A percentile compares a stretch with the other conserved stretches of the same genome.
Evolutionary conservation across 1,140 invertebrate genomes (phyloP).

Genomic region (Laupala kohalensis): DNA sequence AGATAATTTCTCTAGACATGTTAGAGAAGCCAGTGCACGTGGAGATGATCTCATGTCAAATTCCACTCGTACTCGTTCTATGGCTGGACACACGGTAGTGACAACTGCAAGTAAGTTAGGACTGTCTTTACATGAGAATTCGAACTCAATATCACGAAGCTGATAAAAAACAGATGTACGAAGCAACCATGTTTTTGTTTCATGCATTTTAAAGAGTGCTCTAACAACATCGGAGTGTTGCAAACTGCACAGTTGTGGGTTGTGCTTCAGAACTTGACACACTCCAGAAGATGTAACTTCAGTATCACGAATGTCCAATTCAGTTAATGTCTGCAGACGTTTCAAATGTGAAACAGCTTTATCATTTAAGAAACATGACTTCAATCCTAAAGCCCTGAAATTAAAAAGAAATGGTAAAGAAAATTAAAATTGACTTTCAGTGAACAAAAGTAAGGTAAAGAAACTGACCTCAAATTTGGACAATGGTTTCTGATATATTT

Average conservation of each 20-base stretch:
- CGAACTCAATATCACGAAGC: constrained; percentile 6
- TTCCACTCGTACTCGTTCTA: constrained; percentile 14
- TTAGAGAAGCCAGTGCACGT: constrained; percentile 8
- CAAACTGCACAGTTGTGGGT: constrained; percentile 14
- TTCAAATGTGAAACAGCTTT: constrained; percentile 14
- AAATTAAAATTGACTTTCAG: background rate
- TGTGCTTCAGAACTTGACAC: constrained; percentile 10
- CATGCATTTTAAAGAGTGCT: constrained; percentile 14
- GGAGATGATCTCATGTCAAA: constrained; percentile 14
- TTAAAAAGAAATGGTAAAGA: background rate
- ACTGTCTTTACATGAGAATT: constrained; percentile 8
- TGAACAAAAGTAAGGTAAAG: background rate
- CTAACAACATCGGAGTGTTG: constrained; percentile 14
- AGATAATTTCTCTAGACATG: constrained; percentile 5
- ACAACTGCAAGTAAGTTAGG: constrained; percentile 9
- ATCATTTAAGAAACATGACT: constrained; percentile 15
- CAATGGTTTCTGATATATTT: constrained; percentile 16
- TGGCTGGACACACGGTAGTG: constrained; percentile 5
- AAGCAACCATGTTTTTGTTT: constrained; percentile 3
- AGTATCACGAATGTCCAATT: constrained; percentile 15
- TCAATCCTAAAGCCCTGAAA: constrained; percentile 13
- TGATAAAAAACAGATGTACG: background rate
- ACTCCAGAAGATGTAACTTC: constrained; percentile 14
- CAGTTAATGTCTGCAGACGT: constrained; percentile 9
- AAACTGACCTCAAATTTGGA: constrained; percentile 13